A percentile compares a stretch with the other conserved stretches of the same genome.
Conservation (phyloP, 2,888 invertebrate species). For the Siphlonurus alternatus region DNA sequence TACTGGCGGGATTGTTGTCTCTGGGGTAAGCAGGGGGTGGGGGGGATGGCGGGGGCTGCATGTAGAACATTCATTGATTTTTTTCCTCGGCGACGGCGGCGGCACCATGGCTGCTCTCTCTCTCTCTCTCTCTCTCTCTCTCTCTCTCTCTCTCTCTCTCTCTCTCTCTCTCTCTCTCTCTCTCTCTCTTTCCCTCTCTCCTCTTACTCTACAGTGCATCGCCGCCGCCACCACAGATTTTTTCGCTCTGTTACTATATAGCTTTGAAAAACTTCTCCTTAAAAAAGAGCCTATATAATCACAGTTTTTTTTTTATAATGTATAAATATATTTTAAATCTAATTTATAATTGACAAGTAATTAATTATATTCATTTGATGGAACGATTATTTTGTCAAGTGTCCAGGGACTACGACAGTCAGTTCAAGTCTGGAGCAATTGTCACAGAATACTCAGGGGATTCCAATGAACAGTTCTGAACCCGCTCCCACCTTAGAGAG, state of each 20-base stretch:
- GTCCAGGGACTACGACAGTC: too few relatives aligned
- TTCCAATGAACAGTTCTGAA: too few relatives aligned
- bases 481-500: too few relatives aligned
- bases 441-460: too few relatives aligned
- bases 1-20: constrained; percentile 2
- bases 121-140: constrained; percentile 1
- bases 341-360: too few relatives aligned
- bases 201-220: constrained; percentile 3
- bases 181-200: constrained; percentile 2
- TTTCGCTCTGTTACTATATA: too few relatives aligned
- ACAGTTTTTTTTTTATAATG: too few relatives aligned
- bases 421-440: too few relatives aligned
- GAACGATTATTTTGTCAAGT: too few relatives aligned
- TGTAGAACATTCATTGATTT: constrained; percentile 4
- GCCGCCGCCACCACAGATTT: not conserved
- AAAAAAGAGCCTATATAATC: not conserved
- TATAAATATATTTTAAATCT: too few relatives aligned
- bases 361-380: too few relatives aligned
- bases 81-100: constrained; percentile 1
- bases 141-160: not conserved
- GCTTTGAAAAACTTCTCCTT: not conserved
- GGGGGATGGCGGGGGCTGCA: not conserved
- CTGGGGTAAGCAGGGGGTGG: not conserved
- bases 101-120: not conserved
- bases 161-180: constrained; percentile 1